phyloP scores from a whole-genome alignment of 2,797 vertebrate species.

The Onychomys arenicola region DNA sequence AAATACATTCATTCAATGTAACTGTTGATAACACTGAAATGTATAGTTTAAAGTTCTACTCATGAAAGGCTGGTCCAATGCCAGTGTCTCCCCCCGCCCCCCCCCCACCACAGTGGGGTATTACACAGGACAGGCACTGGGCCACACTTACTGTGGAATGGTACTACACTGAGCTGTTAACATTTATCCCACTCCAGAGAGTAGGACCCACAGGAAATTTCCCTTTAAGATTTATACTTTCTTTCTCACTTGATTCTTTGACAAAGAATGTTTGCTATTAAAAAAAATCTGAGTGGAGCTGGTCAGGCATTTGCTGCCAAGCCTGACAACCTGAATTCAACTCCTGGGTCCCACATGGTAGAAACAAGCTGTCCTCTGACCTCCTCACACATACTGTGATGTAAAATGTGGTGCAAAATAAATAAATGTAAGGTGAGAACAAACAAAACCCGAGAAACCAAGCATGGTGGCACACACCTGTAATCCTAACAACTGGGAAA shows the following conservation, averaged over 20 bases:
- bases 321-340: neutral
- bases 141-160: neutral
- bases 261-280: neutral
- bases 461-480: neutral
- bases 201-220: neutral
- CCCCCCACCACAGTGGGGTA: neutral
- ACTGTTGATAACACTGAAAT: conserved; percentile 11
- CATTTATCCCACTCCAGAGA: neutral
- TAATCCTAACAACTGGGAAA: neutral
- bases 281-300: neutral
- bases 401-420: neutral
- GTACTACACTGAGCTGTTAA: neutral
- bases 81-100: neutral
- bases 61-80: conserved; percentile 21
- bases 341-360: neutral
- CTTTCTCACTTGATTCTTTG: conserved; percentile 4
- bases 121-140: neutral
- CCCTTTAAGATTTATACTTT: conserved; percentile 11
- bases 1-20: neutral
- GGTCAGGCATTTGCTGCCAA: neutral
- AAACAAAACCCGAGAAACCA: neutral
- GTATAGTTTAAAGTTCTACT: neutral
- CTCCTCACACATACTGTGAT: neutral
- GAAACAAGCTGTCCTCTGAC: neutral
- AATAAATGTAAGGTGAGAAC: neutral